Conservation (phyloP, 2,113 vertebrate species). For the Oplegnathus fasciatus region DNA sequence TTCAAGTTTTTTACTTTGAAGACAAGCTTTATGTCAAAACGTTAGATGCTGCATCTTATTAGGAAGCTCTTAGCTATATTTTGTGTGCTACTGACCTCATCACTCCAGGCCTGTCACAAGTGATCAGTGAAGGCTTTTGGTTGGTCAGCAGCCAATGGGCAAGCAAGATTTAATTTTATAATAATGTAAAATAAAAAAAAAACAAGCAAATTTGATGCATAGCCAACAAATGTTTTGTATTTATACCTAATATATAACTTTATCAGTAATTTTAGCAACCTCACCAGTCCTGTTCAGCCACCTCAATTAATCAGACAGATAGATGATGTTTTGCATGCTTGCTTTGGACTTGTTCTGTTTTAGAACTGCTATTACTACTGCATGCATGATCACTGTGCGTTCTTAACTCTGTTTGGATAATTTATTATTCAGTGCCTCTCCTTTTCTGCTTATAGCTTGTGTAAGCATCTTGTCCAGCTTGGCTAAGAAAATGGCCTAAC, state of each 20-base stretch:
- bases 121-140: background rate
- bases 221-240: background rate
- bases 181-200: background rate
- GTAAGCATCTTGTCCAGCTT: constrained; percentile 36
- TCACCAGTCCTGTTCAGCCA: background rate
- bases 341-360: background rate
- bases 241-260: background rate
- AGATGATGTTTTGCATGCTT: background rate
- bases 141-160: background rate
- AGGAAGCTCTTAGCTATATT: background rate
- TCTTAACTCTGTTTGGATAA: background rate
- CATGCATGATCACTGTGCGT: constrained; percentile 14
- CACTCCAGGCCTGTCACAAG: background rate
- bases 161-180: background rate
- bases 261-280: background rate
- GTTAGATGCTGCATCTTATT: background rate
- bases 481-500: constrained; percentile 46
- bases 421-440: constrained; percentile 36
- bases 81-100: background rate
- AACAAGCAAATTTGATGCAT: background rate
- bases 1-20: too few species aligned
- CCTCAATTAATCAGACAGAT: background rate
- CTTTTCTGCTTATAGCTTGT: constrained; percentile 24
- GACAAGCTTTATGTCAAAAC: background rate
- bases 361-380: background rate